Percentiles rank a stretch among this genome's conserved stretches.
These are phyloP conservation scores for Sporophila hypoxantha DNA, from an alignment of 2,113 vertebrate genomes.

Conservation along the genomic window DNA sequence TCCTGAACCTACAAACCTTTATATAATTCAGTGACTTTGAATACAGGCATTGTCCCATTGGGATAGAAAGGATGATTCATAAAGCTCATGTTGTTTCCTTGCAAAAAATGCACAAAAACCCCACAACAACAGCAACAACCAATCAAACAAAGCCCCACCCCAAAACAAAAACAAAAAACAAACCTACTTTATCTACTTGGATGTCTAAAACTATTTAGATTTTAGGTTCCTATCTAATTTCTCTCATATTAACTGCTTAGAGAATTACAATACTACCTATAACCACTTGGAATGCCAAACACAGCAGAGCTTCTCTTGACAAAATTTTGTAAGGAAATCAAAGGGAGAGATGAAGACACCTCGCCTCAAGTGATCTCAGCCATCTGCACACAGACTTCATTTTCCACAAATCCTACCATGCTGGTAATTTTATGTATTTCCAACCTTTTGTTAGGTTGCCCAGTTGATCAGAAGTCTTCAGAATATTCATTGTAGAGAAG, in stretches of 20 bases:
- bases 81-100: neutral
- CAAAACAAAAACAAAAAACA: neutral
- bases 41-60: neutral
- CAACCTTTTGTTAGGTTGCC: neutral
- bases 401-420: neutral
- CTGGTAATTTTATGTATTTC: neutral
- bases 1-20: constrained; percentile 7
- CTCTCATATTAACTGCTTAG: neutral
- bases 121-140: neutral
- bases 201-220: neutral
- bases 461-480: neutral
- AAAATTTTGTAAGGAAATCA: neutral
- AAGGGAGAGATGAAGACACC: neutral
- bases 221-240: neutral
- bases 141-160: neutral
- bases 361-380: neutral
- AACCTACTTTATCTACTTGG: neutral
- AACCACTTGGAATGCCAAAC: neutral
- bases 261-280: neutral
- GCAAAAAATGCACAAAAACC: neutral
- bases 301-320: neutral
- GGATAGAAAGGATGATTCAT: neutral
- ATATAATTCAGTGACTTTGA: constrained; percentile 5
- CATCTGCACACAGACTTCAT: neutral
- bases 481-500: neutral